Evolutionary conservation across 2,113 vertebrate genomes (phyloP).

Genomic region (Tonatia bakeri): DNA sequence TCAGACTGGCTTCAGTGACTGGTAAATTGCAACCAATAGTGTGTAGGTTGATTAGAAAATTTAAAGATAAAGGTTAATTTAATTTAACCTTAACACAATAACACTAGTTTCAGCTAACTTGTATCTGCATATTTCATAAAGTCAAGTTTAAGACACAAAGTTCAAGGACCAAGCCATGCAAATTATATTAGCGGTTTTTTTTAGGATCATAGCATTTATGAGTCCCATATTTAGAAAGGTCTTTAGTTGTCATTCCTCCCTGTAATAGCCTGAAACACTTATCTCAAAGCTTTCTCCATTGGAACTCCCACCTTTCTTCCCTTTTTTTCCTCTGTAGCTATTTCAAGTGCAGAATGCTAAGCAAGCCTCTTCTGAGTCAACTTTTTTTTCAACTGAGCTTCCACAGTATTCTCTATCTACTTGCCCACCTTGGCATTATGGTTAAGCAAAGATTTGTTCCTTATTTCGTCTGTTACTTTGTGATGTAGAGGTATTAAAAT

Average conservation of each 20-base stretch:
- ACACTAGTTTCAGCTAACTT: neutral
- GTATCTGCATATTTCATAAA: neutral
- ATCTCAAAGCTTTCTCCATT: neutral
- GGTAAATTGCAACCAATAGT: neutral
- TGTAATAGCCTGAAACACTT: neutral
- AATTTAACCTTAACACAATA: neutral
- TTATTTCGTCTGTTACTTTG: neutral
- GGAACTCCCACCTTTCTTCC: neutral
- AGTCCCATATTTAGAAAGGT: neutral
- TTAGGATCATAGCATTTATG: neutral
- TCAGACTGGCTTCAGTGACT: neutral
- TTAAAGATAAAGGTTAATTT: neutral
- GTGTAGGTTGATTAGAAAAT: neutral
- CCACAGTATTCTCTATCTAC: neutral
- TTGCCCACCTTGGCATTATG: neutral
- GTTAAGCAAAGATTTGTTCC: neutral
- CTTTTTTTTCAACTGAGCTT: neutral
- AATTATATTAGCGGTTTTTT: neutral
- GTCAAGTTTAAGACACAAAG: neutral
- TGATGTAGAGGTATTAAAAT: neutral
- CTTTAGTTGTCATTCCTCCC: neutral
- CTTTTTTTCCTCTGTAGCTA: neutral
- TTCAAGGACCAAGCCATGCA: neutral
- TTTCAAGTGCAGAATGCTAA: neutral
- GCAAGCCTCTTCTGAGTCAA: neutral